These are phyloP conservation scores for Holocentrus rufus DNA, from an alignment of 2,797 vertebrate species.

Conservation along the genomic window DNA sequence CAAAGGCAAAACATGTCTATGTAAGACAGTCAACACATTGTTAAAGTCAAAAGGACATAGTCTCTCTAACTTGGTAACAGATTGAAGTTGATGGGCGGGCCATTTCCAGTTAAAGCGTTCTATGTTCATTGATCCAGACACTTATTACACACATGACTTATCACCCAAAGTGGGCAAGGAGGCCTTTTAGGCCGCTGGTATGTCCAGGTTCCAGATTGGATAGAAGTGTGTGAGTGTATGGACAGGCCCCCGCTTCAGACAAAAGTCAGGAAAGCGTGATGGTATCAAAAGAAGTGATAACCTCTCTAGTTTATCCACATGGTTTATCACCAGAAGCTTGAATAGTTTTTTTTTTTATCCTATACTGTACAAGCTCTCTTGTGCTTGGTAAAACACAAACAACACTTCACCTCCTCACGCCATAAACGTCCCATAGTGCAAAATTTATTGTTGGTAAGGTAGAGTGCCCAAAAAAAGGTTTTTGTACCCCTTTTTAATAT, in stretches of 20 bases:
- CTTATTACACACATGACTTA: slow-evolving; percentile 67
- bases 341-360: slow-evolving; percentile 76
- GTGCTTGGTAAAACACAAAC: slow-evolving; percentile 83
- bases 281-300: slow-evolving; percentile 77
- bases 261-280: slow-evolving; percentile 80
- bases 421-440: slow-evolving; percentile 89
- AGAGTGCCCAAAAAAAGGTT: slow-evolving; percentile 85
- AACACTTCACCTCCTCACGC: slow-evolving; percentile 82
- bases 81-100: slow-evolving; percentile 73
- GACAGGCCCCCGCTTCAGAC: slow-evolving; percentile 84
- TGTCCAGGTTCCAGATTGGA: slow-evolving; percentile 72
- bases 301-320: slow-evolving; percentile 72
- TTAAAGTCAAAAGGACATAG: slow-evolving; percentile 71
- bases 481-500: slow-evolving; percentile 83
- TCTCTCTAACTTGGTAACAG: slow-evolving; percentile 72
- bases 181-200: slow-evolving; percentile 78
- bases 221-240: slow-evolving; percentile 71
- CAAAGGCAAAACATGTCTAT: slow-evolving; percentile 75
- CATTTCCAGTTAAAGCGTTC: slow-evolving; percentile 82
- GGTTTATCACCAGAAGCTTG: slow-evolving; percentile 81
- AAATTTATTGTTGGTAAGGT: slow-evolving; percentile 91
- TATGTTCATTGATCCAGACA: slow-evolving; percentile 76
- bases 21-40: slow-evolving; percentile 66
- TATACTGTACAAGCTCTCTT: slow-evolving; percentile 85
- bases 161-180: slow-evolving; percentile 65